Conservation (phyloP, 2,888 invertebrate species). For the Aquatica leii region DNA sequence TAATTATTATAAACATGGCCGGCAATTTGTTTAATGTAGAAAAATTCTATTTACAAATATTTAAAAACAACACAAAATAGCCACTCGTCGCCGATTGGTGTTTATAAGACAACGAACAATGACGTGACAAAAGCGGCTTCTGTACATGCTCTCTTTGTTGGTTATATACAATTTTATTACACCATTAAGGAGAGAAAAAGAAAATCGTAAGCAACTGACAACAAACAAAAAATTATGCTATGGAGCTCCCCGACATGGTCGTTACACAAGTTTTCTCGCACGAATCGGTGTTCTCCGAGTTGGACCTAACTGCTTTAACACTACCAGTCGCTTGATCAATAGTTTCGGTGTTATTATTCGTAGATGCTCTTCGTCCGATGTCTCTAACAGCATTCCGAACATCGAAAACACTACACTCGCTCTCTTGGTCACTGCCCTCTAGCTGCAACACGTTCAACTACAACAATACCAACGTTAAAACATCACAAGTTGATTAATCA, state of each 20-base stretch:
- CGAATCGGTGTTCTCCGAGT: constrained; percentile 65
- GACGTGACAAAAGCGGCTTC: constrained; percentile 35
- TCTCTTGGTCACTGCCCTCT: constrained; percentile 70
- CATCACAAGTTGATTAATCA: constrained; percentile 32
- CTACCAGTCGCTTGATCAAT: constrained; percentile 56
- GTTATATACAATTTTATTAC: constrained; percentile 32
- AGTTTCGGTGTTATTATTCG: constrained; percentile 63
- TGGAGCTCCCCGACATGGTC: constrained; percentile 66
- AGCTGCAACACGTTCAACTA: constrained; percentile 63
- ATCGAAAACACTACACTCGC: constrained; percentile 69
- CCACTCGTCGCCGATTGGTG: too few relatives aligned
- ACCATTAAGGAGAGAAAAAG: background rate
- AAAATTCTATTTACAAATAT: constrained; percentile 11
- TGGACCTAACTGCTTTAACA: constrained; percentile 62
- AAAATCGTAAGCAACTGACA: background rate
- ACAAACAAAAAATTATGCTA: constrained; percentile 58
- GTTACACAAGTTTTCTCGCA: constrained; percentile 66
- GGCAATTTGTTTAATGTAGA: constrained; percentile 33
- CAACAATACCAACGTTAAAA: constrained; percentile 27
- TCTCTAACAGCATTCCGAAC: constrained; percentile 65
- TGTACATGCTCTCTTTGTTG: constrained; percentile 30
- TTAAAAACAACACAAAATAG: background rate
- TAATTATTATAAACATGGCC: constrained; percentile 35
- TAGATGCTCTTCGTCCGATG: constrained; percentile 61
- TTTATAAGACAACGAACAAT: background rate